phyloP scores from a whole-genome alignment of 2,888 invertebrate genomes.

The Copidosoma aretas region DNA sequence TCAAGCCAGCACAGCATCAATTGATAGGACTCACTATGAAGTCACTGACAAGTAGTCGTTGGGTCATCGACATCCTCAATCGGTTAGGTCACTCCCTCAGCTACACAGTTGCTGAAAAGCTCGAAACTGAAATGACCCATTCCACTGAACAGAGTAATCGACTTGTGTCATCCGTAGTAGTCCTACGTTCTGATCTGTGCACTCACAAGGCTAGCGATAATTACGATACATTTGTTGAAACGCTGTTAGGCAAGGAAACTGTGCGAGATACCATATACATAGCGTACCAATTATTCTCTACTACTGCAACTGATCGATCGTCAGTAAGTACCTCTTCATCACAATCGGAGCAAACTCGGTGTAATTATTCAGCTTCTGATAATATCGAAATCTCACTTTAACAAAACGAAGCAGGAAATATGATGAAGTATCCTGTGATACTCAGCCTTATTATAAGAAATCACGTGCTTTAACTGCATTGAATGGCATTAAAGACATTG shows the following conservation, averaged over 20 bases:
- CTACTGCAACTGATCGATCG: too few species aligned
- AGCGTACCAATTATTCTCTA: too few species aligned
- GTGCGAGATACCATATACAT: neutral
- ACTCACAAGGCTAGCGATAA: neutral
- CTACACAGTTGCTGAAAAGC: constrained; percentile 34
- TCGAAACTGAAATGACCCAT: constrained; percentile 39
- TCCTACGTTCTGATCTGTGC: neutral
- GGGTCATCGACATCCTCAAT: constrained; percentile 22
- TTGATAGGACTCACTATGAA: constrained; percentile 21
- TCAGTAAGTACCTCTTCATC: too few species aligned
- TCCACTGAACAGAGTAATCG: neutral
- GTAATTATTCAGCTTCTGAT: too few species aligned
- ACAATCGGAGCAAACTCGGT: too few species aligned
- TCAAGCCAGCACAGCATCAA: constrained; percentile 32
- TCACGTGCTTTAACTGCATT: too few species aligned
- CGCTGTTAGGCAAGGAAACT: neutral
- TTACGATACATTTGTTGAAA: neutral
- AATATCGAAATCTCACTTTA: too few species aligned
- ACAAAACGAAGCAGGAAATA: too few species aligned
- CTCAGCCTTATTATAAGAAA: too few species aligned
- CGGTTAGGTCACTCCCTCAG: constrained; percentile 5
- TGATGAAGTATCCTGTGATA: too few species aligned
- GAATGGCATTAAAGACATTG: too few species aligned
- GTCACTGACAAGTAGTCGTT: constrained; percentile 20
- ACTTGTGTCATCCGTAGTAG: too few species aligned